Evolutionary conservation across 2,888 invertebrate species (phyloP).

Genomic region (Emesis castigata): DNA sequence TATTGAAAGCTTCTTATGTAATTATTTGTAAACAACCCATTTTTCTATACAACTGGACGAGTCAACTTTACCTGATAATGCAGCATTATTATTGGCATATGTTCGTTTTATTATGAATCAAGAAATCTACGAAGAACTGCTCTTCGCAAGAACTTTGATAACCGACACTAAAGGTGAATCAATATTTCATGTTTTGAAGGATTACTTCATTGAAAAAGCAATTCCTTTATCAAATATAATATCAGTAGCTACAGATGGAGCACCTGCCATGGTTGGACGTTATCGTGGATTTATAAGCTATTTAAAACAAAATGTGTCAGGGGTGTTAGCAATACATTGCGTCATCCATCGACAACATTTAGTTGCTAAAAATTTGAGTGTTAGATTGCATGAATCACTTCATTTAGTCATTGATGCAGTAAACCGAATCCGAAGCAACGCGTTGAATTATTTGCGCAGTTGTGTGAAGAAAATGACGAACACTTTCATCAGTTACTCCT

Average conservation of each 20-base stretch:
- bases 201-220: slow-evolving; percentile 47
- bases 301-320: slow-evolving; percentile 69
- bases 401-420: slow-evolving; percentile 33
- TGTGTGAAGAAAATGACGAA: no score
- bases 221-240: slow-evolving; percentile 68
- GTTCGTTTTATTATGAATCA: slow-evolving; percentile 52
- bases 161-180: slow-evolving; percentile 74
- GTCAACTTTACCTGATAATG: slow-evolving; percentile 27
- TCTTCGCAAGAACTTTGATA: neutral
- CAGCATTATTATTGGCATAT: slow-evolving; percentile 45
- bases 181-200: slow-evolving; percentile 67
- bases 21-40: slow-evolving; percentile 20
- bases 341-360: slow-evolving; percentile 56
- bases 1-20: slow-evolving; percentile 29
- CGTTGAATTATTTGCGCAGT: slow-evolving; percentile 15
- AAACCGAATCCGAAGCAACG: slow-evolving; percentile 36
- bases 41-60: neutral
- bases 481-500: no score
- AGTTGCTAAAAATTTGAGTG: slow-evolving; percentile 40
- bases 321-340: slow-evolving; percentile 51
- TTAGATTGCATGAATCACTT: slow-evolving; percentile 29
- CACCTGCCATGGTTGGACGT: slow-evolving; percentile 71
- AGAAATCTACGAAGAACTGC: no score
- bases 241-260: slow-evolving; percentile 72
- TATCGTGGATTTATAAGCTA: slow-evolving; percentile 72